Base-by-base conservation (phyloP, 2,888 invertebrate genomes). In the Drosophila kambysellisi region DNA sequence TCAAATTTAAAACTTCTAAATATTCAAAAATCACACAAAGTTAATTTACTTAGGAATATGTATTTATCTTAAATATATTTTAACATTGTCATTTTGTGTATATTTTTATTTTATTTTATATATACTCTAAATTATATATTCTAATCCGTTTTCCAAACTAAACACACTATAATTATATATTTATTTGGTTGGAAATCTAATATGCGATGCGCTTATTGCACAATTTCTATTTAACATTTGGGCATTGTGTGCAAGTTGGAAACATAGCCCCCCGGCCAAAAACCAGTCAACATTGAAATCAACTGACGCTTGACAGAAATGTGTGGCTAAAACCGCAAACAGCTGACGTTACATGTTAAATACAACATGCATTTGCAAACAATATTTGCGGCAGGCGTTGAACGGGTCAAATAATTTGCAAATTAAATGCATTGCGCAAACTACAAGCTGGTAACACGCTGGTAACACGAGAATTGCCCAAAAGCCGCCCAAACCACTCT, bases 291-390 rank as follows among this genome's bases (percentile, higher is more conserved):
- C 46, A 46, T 46, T 46, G 25, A 68, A 60, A 70, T 65, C 65
- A 60, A 58, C 59, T 37, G 60, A 62, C 50, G 29, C 17, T 43
- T 48, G 41, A 33, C 37, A 62, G 29, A 35, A 33, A 50, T 35
- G 56, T 35, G 43, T 17, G 29, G 3, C 30, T 7, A 7, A 41
- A 67, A 69, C 82, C 73, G 39, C 76, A 74, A 66, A 43, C 70
- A 65, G 68, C 67, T 83, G 78, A 51, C 66, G 70, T 29, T 37
- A 69, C 48, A 70, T 77, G 74, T 74, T 79, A 81, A 75, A 85
- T 78, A 74, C 52, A 57, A 52, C 39, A 73, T 81, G 63, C 74
- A 76, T 83, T 83, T 76, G 76, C 57, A 74, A 85, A 81, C 72
- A 79, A 69, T 71, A 76, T 80, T 67, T 76, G 66, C 51, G 73